These are phyloP conservation scores for Uromys caudimaculatus DNA, from an alignment of 2,797 vertebrate species.

Conservation along the genomic window DNA sequence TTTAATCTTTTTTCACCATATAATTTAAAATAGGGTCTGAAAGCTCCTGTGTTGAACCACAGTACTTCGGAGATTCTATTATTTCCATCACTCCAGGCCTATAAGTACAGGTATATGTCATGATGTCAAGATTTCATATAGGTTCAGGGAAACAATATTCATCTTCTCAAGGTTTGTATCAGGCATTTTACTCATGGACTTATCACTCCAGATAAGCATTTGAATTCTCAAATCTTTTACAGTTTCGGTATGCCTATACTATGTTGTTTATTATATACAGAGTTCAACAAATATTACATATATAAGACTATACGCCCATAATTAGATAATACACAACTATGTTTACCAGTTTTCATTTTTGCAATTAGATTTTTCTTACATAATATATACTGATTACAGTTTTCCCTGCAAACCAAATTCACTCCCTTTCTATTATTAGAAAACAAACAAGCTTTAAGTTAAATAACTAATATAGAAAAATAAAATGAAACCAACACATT, in stretches of 20 bases:
- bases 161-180: not conserved
- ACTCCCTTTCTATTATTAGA: not conserved
- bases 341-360: not conserved
- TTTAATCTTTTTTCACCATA: not conserved
- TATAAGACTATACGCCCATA: not conserved
- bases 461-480: not conserved
- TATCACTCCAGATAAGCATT: not conserved
- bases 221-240: not conserved
- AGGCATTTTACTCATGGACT: too few relatives aligned
- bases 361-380: not conserved
- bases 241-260: not conserved
- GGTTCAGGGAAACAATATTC: not conserved
- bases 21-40: not conserved
- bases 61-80: too few relatives aligned
- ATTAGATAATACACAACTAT: not conserved
- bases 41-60: not conserved
- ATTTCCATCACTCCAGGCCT: rapidly evolving
- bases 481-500: not conserved
- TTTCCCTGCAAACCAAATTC: not conserved
- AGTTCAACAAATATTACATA: not conserved
- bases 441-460: not conserved
- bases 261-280: not conserved
- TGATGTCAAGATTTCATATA: not conserved
- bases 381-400: not conserved
- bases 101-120: not conserved